Conservation (phyloP, 2,888 invertebrate species). For the Vesta saturnalis region DNA sequence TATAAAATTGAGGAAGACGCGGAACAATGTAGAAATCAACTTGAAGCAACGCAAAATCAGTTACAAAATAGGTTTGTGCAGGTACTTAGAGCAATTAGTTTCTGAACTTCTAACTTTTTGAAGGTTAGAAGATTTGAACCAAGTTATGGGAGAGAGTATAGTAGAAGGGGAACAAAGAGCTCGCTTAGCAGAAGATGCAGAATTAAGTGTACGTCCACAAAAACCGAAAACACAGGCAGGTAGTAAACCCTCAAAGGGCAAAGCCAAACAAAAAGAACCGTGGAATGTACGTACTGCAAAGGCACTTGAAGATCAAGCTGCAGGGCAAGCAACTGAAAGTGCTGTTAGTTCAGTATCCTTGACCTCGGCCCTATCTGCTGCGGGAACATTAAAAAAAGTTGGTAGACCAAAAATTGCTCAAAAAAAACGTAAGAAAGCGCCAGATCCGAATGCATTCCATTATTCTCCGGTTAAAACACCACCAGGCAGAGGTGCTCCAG, state of each 20-base stretch:
- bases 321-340: conserved; percentile 44
- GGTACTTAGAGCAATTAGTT: neutral
- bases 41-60: conserved; percentile 53
- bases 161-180: conserved; percentile 51
- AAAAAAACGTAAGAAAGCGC: neutral
- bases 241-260: neutral
- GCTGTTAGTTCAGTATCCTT: conserved; percentile 44
- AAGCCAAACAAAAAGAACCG: conserved; percentile 14
- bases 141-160: conserved; percentile 53
- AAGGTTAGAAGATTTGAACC: conserved; percentile 53
- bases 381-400: conserved; percentile 24
- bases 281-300: conserved; percentile 44
- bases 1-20: conserved; percentile 48
- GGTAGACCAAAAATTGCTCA: conserved; percentile 21
- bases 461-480: conserved; percentile 42
- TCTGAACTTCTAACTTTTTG: neutral
- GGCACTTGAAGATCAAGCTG: conserved; percentile 21
- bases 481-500: no score
- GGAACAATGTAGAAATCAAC: conserved; percentile 48
- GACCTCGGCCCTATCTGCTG: conserved; percentile 27
- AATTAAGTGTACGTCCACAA: conserved; percentile 16
- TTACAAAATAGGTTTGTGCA: conserved; percentile 52
- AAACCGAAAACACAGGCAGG: neutral
- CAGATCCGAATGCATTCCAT: conserved; percentile 43
- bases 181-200: conserved; percentile 40